Evolutionary conservation across 2,888 invertebrate genomes (phyloP).

Genomic region (Rotaria macrura): DNA sequence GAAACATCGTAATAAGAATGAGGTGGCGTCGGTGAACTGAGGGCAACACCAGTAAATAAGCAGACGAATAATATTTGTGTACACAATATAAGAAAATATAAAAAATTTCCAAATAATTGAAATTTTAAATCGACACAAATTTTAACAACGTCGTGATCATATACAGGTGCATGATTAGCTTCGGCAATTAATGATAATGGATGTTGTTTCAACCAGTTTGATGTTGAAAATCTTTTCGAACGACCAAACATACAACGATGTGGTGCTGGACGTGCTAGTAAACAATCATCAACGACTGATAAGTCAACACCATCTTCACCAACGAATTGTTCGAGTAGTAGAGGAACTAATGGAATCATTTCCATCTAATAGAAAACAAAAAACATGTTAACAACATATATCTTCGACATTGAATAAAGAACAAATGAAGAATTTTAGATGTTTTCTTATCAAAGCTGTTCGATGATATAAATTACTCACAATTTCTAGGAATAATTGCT

Average conservation of each 20-base stretch:
- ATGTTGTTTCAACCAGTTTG: conserved; percentile 12
- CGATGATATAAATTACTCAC: not conserved
- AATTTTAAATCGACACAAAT: conserved; percentile 21
- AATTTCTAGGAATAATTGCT: no score
- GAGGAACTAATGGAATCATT: not conserved
- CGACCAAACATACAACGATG: conserved; percentile 11
- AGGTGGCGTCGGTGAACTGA: not conserved
- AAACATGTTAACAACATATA: not conserved
- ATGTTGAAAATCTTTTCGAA: conserved; percentile 13
- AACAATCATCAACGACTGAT: conserved; percentile 11
- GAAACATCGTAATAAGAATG: not conserved
- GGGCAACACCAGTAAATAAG: not conserved
- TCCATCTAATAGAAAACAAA: not conserved
- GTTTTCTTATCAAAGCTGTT: no score
- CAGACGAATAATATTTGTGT: not conserved
- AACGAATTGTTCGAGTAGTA: conserved; percentile 8
- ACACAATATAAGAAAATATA: not conserved
- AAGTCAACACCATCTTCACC: conserved; percentile 13
- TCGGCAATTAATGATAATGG: not conserved
- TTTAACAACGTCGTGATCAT: conserved; percentile 16
- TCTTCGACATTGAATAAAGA: no score
- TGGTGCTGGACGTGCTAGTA: not conserved
- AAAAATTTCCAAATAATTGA: conserved; percentile 19
- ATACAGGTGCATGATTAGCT: conserved; percentile 11
- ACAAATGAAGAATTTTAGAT: no score